Evolutionary conservation across 2,113 vertebrate genomes (phyloP).

Genomic region (Channa maculata): DNA sequence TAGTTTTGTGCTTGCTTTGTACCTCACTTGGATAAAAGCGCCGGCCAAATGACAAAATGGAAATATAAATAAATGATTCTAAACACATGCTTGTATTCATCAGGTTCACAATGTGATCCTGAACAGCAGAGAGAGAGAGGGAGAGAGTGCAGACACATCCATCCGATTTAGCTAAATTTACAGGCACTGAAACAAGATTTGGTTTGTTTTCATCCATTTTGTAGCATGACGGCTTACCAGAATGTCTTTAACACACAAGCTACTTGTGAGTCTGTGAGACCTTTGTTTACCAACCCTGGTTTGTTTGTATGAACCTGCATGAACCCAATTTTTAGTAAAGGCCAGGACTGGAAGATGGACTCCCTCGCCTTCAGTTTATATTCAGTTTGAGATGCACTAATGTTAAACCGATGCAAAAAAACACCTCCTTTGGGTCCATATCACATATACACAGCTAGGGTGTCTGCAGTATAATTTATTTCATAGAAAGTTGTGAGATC

Average conservation of each 20-base stretch:
- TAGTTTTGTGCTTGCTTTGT: too few relatives aligned
- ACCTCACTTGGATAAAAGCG: too few relatives aligned
- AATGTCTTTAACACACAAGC: background rate
- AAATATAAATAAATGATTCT: fast-evolving
- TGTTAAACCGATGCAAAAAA: background rate
- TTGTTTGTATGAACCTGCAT: conserved; percentile 51
- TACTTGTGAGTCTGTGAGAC: conserved; percentile 32
- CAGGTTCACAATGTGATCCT: background rate
- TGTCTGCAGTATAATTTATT: background rate
- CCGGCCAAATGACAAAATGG: too few relatives aligned
- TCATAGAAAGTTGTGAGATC: background rate
- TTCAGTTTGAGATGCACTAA: background rate
- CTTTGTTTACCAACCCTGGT: conserved; percentile 49
- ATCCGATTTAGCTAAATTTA: background rate
- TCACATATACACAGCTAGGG: background rate
- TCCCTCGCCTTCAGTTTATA: background rate
- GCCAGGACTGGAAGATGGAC: conserved; percentile 15
- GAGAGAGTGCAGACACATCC: background rate
- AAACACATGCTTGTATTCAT: background rate
- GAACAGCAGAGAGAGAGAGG: too few relatives aligned
- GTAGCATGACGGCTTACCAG: conserved; percentile 11
- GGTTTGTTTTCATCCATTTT: conserved; percentile 2
- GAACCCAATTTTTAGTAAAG: conserved; percentile 28
- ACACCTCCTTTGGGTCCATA: background rate
- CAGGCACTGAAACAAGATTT: conserved; percentile 7